A percentile compares a stretch with the other conserved stretches of the same genome.
Evolutionary conservation across 2,113 vertebrate species (phyloP).

Genomic region (Mungos mungo): DNA sequence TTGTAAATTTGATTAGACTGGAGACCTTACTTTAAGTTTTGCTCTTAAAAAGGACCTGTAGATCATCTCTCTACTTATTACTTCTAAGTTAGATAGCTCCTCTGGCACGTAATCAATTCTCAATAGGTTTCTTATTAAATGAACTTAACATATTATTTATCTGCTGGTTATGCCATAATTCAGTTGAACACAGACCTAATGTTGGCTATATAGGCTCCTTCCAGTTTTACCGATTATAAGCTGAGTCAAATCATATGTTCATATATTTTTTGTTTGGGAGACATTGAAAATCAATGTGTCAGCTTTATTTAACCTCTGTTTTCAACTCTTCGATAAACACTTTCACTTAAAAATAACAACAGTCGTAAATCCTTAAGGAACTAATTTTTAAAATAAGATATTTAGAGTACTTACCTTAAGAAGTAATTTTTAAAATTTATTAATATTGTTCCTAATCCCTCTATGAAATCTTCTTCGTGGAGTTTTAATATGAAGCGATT

Average conservation of each 20-base stretch:
- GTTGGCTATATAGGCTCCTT: neutral
- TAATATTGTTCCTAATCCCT: neutral
- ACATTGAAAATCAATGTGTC: neutral
- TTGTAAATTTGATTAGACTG: neutral
- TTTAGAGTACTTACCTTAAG: neutral
- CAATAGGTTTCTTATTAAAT: neutral
- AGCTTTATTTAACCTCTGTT: neutral
- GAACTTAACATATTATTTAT: neutral
- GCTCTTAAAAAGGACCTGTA: neutral
- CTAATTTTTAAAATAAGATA: conserved; percentile 11
- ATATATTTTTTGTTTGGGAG: neutral
- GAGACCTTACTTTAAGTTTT: neutral
- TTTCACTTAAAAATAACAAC: neutral
- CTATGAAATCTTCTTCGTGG: neutral
- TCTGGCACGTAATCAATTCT: neutral
- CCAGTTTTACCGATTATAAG: neutral
- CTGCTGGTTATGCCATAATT: neutral
- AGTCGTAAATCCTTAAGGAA: neutral
- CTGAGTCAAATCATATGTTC: neutral
- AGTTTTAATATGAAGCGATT: neutral
- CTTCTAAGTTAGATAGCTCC: neutral
- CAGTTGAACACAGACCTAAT: neutral
- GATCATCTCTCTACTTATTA: neutral
- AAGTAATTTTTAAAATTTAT: neutral
- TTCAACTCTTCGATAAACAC: neutral